A percentile compares a stretch with the other conserved stretches of the same genome.
phyloP scores from a whole-genome alignment of 2,113 vertebrate genomes.

The Pterocles orientalis region DNA sequence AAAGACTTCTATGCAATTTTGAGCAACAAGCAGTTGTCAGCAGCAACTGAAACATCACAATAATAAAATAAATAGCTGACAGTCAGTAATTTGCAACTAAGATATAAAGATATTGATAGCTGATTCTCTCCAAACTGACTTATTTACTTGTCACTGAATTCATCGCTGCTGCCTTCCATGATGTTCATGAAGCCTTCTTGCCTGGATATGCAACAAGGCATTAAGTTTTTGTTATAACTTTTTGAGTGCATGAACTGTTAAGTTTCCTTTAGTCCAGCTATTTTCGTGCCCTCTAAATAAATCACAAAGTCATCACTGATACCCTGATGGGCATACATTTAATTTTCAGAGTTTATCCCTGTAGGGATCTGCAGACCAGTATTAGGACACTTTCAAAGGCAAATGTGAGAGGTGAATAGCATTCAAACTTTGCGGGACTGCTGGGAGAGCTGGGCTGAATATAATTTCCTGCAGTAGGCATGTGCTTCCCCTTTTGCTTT shows the following conservation, averaged over 20 bases:
- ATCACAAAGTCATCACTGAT: not conserved
- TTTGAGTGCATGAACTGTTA: not conserved
- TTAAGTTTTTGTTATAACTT: not conserved
- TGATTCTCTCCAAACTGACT: not conserved
- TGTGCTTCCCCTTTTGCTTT: not conserved
- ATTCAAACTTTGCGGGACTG: not conserved
- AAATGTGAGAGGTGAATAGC: not conserved
- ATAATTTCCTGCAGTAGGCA: not conserved
- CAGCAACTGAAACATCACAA: conserved; percentile 1
- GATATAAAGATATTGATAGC: not conserved
- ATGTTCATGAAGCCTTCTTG: not conserved
- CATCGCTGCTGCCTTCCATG: not conserved
- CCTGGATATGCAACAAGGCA: not conserved
- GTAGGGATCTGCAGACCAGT: not conserved
- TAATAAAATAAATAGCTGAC: conserved; percentile 7
- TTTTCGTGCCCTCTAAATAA: not conserved
- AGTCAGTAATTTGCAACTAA: not conserved
- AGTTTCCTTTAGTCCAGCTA: not conserved
- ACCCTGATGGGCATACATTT: not conserved
- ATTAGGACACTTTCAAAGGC: not conserved
- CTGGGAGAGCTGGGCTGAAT: not conserved
- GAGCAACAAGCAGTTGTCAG: not conserved
- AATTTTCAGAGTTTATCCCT: not conserved
- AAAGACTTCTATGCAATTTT: not conserved
- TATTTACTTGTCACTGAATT: not conserved